Evolutionary conservation across 2,113 vertebrate species (phyloP), one percentile per base, ranked within the genome.

Genomic region (Takifugu bimaculatus): DNA sequence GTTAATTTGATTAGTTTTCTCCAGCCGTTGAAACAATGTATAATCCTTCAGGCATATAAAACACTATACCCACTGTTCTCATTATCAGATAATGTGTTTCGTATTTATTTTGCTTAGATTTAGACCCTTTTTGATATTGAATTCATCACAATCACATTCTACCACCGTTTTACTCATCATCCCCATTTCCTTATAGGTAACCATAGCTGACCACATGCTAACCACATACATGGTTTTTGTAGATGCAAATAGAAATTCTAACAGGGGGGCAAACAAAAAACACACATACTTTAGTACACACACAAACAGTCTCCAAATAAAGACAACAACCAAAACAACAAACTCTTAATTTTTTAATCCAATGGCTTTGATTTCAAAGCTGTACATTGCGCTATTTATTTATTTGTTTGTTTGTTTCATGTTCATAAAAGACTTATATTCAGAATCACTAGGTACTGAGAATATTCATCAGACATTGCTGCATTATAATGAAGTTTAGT

Each of bases 21-120:
- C 59, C 78, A 74, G 79, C 78, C 75, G 65, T 26, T 0, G n/a
- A 71, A 78, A 80, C 65, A 80, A 79, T 63, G 12, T 74, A 63
- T 83, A 73, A 79, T 77, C 61, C 66, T 78, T 57, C 54, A 20
- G 42, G 65, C 29, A 55, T 60, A 15, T 80, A 70, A 65, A 43
- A 39, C 63, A 59, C 57, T 57, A 57, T 6, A n/a, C 43, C 63
- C 54, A 58, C 49, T 64, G 68, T 81, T 77, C 82, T 85, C 68
- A 81, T 80, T 74, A 68, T 57, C 53, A 76, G 70, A 70, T 82
- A 81, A 85, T 79, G 74, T 60, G 70, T 65, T 74, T 74, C 69
- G 67, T 84, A 72, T 81, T 78, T 74, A 81, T 84, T 84, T 79
- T 26, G 6, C 70, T 79, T 70, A 49, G 15, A 5, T 20, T 66